phyloP scores from a whole-genome alignment of 1,140 invertebrate genomes.

The Homarus americanus region DNA sequence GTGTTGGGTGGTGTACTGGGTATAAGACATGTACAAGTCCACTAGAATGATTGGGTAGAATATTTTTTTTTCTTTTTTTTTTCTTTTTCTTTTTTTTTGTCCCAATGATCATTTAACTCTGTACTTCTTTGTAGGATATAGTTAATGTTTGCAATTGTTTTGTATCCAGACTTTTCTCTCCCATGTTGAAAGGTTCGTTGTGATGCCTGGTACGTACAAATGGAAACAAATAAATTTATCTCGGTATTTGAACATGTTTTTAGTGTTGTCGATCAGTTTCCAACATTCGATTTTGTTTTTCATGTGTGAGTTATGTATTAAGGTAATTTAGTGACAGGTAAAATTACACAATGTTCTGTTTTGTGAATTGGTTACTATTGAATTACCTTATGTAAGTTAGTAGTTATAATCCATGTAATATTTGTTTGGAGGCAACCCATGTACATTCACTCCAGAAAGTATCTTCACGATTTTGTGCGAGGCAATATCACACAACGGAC shows the following conservation, averaged over 20 bases:
- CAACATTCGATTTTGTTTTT: constrained; percentile 38
- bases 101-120: constrained; percentile 30
- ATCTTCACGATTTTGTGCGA: too few relatives aligned
- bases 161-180: constrained; percentile 56
- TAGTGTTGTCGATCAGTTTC: constrained; percentile 21
- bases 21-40: constrained; percentile 32
- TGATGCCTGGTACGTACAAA: constrained; percentile 56
- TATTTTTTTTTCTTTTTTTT: too few relatives aligned
- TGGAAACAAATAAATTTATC: constrained; percentile 26
- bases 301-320: constrained; percentile 26
- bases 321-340: not conserved
- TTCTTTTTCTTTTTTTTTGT: constrained; percentile 14
- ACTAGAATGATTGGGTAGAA: constrained; percentile 23
- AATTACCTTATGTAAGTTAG: too few relatives aligned
- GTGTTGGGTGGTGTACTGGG: constrained; percentile 13
- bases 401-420: too few relatives aligned
- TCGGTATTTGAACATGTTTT: constrained; percentile 18
- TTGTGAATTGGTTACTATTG: too few relatives aligned
- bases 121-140: constrained; percentile 26
- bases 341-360: too few relatives aligned
- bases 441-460: too few relatives aligned
- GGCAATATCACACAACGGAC: too few relatives aligned
- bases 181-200: constrained; percentile 57
- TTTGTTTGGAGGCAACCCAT: too few relatives aligned
- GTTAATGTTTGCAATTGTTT: constrained; percentile 36